Base-by-base conservation (phyloP, 1,140 invertebrate species). In the Chymomyza costata region DNA sequence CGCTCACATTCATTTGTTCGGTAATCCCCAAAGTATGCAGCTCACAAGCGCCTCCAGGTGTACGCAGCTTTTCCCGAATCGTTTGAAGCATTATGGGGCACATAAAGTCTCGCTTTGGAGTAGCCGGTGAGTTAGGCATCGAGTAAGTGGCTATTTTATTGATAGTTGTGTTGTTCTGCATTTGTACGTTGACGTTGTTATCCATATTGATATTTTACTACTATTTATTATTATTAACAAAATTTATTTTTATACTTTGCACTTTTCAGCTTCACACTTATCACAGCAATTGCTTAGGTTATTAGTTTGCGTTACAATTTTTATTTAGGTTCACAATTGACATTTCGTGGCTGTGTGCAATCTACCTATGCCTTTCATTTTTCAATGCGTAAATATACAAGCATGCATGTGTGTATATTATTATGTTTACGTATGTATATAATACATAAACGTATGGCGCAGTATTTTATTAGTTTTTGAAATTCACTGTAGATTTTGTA, bases 91-190 rank as follows among this genome's bases (percentile, higher is more conserved):
- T 63, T 41, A 56, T 57, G 13, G 65, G 62, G 45, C 73, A 74
- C 11, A 61, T 35, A 5, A 68, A 60, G 16, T 78, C 73, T 51
- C 83, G 83, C 19, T 80, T 81, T 14, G 81, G 81, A 10, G 81
- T 83, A 10, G 58, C 51, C 15, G 61, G 53, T 30, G 61, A 56
- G 19, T 49, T 46, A 21, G 58, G 53, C 39, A 55, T 13, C 21
- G 61, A 39, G 38, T 80, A 78, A 48, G 51, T 65, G 39, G 74
- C 68, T 55, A 66, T 73, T 81, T 80, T 80, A 44, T 35, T 65
- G 19, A 49, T 34, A 11, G n/a, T 34, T 6, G 45, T 17, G 46
- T 21, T 31, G 53, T 48, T 40, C 10, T 65, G 51, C 21, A 57
- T n/a, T n/a, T 45, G 50, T 6, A 52, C 59, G 47, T 53, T 57